Percentiles rank a stretch among this genome's conserved stretches.
Evolutionary conservation across 2,113 vertebrate genomes (phyloP).

Genomic region (Euleptes europaea): DNA sequence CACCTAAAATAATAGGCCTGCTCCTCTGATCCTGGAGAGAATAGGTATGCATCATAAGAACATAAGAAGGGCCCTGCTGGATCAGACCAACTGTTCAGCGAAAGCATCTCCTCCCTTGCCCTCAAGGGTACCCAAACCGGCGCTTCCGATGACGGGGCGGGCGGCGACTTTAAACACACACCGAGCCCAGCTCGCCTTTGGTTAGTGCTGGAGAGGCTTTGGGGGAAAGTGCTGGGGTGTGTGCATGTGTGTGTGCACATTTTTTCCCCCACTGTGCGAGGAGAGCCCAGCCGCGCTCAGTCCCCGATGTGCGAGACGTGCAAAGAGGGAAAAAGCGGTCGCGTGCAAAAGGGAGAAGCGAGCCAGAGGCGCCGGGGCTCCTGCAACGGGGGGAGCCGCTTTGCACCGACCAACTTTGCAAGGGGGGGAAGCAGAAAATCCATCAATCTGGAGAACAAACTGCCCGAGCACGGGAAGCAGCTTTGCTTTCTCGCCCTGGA

Average conservation of each 20-base stretch:
- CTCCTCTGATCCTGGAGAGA: too few species aligned
- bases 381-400: too few species aligned
- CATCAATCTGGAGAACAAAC: conserved; percentile 6
- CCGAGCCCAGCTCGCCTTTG: background rate
- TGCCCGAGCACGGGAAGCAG: background rate
- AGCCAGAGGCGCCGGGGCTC: too few species aligned
- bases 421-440: background rate
- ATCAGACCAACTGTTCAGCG: too few species aligned
- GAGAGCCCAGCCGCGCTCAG: background rate
- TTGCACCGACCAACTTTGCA: background rate
- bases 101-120: background rate
- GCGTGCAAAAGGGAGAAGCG: background rate
- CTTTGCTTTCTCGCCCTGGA: conserved; percentile 1
- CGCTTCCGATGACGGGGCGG: background rate
- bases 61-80: too few species aligned
- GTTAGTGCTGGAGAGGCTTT: background rate
- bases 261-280: too few species aligned
- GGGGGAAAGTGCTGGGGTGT: background rate
- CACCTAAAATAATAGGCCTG: too few species aligned
- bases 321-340: background rate
- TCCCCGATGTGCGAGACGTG: background rate
- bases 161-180: conserved; percentile 10
- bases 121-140: background rate
- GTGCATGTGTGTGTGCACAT: too few species aligned
- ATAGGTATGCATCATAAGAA: too few species aligned